Conservation (phyloP, 92 coral and sea anemone genomes). For the Epizoanthus illoricatus region DNA sequence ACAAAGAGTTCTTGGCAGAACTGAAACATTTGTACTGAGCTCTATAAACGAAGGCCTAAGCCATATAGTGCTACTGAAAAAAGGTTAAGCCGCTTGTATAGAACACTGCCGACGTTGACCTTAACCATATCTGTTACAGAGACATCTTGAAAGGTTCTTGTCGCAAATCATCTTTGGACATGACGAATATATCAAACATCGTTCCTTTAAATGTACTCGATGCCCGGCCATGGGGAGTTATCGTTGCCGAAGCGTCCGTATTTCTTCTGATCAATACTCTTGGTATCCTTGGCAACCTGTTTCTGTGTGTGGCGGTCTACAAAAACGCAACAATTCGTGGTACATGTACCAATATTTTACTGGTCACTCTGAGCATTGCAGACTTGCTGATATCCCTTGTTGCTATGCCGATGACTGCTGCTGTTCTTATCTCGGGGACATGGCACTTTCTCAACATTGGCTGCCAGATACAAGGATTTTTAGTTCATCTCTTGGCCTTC, state of each 20-base stretch:
- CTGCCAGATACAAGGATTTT: slow-evolving; percentile 75
- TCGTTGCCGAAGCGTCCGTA: slow-evolving; percentile 48
- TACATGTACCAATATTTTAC: slow-evolving; percentile 66
- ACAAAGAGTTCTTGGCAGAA: no score
- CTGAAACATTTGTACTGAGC: no score
- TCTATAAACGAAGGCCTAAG: no score
- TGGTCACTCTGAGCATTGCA: slow-evolving; percentile 60
- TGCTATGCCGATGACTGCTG: slow-evolving; percentile 71
- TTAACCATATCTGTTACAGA: no score
- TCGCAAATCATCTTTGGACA: background rate
- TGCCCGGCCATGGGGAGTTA: slow-evolving; percentile 39
- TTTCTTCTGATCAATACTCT: slow-evolving; percentile 54
- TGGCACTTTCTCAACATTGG: slow-evolving; percentile 53
- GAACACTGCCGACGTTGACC: no score
- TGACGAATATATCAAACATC: background rate
- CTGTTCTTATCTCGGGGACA: slow-evolving; percentile 56
- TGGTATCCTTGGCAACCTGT: slow-evolving; percentile 64
- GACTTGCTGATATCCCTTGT: slow-evolving; percentile 67
- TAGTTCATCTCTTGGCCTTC: slow-evolving; percentile 70
- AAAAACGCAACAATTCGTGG: slow-evolving; percentile 54
- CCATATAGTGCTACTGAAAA: no score
- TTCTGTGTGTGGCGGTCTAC: slow-evolving; percentile 60
- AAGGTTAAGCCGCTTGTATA: no score
- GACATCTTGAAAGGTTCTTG: background rate
- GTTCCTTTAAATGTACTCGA: slow-evolving; percentile 19